Base-by-base conservation (phyloP, 2,113 vertebrate genomes). In the Hiodon alosoides region DNA sequence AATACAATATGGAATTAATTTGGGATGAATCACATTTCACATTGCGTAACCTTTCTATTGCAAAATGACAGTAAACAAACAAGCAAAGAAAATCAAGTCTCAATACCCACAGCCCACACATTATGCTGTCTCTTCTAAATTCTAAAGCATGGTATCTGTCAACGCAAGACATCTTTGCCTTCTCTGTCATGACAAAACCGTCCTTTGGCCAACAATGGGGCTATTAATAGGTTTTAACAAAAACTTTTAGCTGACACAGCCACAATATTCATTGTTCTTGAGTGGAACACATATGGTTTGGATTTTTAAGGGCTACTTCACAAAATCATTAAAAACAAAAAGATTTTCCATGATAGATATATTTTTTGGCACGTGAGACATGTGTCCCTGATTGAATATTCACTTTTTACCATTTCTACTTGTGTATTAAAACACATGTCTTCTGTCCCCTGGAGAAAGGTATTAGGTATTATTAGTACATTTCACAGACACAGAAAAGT, bases 21-120 rank as follows among this genome's bases (percentile, higher is more conserved):
- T 66, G 62, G 55, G 50, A 64, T 48, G 51, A 61, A 74, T 52
- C 50, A n/a, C 14, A 74, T 61, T 74, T 51, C 52, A 14, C 67
- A 16, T 47, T 66, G 50, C 54, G 13, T 53, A 7, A 52, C 50
- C n/a, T 3, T n/a, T 69, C n/a, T 4, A 50, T 17, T 53, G 51
- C 52, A 14, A 4, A 46, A 67, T 4, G 17, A 14, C 67, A 66
- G 55, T 17, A 55, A 59, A 48, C 31, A 14, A 65, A 65, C 13
- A 11, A 70, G 53, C 52, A 55, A 74, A 67, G 13, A 67, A 8
- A 46, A 2, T 31, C 31, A 31, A 11, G n/a, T 66, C 67, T 9
- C 52, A 17, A 74, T 13, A 57, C 51, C 3, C 50, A 5, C 1
- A 8, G 16, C 9, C 59, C 5, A 17, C 52, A 51, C n/a, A 17